These are phyloP conservation scores for Leucania comma DNA, from an alignment of 2,888 invertebrate genomes.

Conservation along the genomic window DNA sequence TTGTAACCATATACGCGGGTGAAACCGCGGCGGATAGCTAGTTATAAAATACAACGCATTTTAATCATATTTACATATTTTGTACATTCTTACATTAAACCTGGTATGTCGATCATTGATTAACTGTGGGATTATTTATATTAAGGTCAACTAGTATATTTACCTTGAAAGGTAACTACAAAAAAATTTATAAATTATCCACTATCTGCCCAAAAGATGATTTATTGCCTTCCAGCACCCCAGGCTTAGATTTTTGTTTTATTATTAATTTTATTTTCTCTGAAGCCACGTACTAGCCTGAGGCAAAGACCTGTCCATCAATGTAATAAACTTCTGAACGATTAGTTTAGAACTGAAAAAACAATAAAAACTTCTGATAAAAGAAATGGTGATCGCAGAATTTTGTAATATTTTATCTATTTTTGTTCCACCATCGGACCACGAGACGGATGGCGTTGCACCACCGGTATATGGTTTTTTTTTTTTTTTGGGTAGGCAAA, in stretches of 20 bases:
- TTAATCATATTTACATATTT: slow-evolving; percentile 6
- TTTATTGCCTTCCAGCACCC: slow-evolving; percentile 11
- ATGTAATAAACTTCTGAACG: slow-evolving; percentile 15
- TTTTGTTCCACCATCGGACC: too few relatives aligned
- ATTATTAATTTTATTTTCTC: slow-evolving; percentile 25
- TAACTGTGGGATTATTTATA: slow-evolving; percentile 12
- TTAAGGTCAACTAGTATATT: slow-evolving; percentile 1
- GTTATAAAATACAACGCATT: slow-evolving; percentile 14
- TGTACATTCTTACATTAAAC: background rate
- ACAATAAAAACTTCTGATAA: background rate
- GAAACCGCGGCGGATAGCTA: too few relatives aligned
- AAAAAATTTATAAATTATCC: slow-evolving; percentile 30
- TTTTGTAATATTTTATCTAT: background rate
- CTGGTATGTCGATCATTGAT: slow-evolving; percentile 4
- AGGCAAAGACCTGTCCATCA: background rate
- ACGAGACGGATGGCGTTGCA: too few relatives aligned
- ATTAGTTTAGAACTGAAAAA: slow-evolving; percentile 1
- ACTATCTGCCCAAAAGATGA: slow-evolving; percentile 6
- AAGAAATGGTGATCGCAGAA: background rate
- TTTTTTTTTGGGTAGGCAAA: too few relatives aligned
- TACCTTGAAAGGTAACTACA: background rate
- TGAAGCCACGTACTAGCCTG: slow-evolving; percentile 6
- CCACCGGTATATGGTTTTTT: too few relatives aligned
- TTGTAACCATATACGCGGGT: too few relatives aligned
- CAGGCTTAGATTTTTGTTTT: slow-evolving; percentile 12